Evolutionary conservation across 2,888 invertebrate genomes (phyloP).

Genomic region (Clusia tigrina): DNA sequence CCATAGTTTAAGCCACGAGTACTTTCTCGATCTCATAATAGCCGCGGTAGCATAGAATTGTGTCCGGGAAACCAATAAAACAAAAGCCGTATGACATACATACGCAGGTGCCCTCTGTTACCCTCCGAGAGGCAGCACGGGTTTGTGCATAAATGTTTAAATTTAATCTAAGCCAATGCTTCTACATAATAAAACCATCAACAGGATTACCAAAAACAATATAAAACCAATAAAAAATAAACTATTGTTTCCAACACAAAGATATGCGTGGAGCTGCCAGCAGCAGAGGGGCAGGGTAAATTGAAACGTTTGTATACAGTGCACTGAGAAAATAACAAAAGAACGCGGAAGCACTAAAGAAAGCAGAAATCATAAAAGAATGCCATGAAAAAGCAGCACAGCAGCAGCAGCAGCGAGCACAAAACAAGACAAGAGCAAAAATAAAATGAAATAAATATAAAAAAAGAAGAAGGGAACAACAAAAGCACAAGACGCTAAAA

Average conservation of each 20-base stretch:
- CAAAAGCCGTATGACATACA: too few species aligned
- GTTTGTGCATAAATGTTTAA: neutral
- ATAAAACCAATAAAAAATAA: conserved; percentile 30
- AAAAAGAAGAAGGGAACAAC: neutral
- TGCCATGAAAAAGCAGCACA: conserved; percentile 1
- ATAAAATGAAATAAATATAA: too few species aligned
- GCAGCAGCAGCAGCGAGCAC: too few species aligned
- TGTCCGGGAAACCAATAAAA: too few species aligned
- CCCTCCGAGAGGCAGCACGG: too few species aligned
- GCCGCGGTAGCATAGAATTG: too few species aligned
- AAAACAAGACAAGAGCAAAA: conserved; percentile 15
- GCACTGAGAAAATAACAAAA: neutral
- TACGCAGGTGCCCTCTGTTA: too few species aligned
- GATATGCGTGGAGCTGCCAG: neutral
- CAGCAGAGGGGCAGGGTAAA: neutral
- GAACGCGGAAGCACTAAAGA: conserved; percentile 1
- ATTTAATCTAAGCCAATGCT: conserved; percentile 23
- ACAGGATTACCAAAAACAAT: conserved; percentile 24
- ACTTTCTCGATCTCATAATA: too few species aligned
- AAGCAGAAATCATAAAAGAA: conserved; percentile 15
- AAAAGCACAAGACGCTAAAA: neutral
- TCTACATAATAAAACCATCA: conserved; percentile 30
- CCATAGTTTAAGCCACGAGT: too few species aligned
- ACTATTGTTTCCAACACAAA: conserved; percentile 25
- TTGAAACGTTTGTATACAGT: neutral